Evolutionary conservation across 2,797 vertebrate genomes (phyloP).

Genomic region (Balearica regulorum): DNA sequence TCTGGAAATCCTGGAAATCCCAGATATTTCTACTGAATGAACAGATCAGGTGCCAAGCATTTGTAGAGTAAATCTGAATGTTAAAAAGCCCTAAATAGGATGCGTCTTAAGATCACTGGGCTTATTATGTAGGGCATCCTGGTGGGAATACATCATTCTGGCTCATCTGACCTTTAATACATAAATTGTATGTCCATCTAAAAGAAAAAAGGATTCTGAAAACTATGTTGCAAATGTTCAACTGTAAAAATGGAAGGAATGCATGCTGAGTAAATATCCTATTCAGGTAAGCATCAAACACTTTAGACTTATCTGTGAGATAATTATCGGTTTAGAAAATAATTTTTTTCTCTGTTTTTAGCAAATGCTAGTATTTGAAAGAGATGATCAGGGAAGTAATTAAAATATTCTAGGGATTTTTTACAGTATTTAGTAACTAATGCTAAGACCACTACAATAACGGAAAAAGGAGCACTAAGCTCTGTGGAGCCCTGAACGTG

Average conservation of each 20-base stretch:
- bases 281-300: constrained; percentile 9
- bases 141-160: neutral
- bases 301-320: neutral
- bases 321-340: constrained; percentile 2
- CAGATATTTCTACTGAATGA: neutral
- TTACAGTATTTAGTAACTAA: neutral
- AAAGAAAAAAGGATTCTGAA: neutral
- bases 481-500: neutral
- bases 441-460: neutral
- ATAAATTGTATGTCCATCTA: neutral
- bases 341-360: neutral
- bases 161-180: neutral
- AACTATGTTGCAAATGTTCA: neutral
- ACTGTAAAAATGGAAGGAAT: neutral
- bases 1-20: neutral
- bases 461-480: neutral
- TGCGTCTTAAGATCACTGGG: neutral
- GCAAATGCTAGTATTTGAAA: neutral
- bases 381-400: neutral
- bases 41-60: neutral
- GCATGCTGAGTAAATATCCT: neutral
- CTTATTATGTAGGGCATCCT: neutral
- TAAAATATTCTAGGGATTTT: neutral
- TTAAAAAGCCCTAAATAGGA: neutral
- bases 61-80: neutral